Conservation (phyloP, 2,888 invertebrate species). For the Himalopsyche anomala region DNA sequence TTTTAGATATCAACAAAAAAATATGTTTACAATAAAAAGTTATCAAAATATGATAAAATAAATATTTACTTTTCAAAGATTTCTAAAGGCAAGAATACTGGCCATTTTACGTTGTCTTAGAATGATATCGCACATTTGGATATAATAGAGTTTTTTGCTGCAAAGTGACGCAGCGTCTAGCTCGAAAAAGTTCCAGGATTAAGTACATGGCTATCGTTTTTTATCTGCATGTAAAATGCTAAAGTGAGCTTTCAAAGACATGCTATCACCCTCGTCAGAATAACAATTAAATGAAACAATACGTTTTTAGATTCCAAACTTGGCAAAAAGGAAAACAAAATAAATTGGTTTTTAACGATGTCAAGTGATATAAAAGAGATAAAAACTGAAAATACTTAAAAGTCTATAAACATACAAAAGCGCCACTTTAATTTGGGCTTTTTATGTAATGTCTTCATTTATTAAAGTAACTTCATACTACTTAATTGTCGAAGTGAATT, state of each 20-base stretch:
- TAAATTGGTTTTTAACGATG: conserved; percentile 39
- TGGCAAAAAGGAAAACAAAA: conserved; percentile 20
- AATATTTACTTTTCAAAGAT: too few relatives aligned
- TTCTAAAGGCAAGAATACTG: too few relatives aligned
- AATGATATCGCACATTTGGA: neutral
- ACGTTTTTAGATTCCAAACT: conserved; percentile 12
- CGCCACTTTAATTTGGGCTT: neutral
- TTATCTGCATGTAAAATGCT: conserved; percentile 37
- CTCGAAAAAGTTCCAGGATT: conserved; percentile 30
- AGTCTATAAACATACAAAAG: neutral
- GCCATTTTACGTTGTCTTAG: neutral
- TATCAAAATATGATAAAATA: too few relatives aligned
- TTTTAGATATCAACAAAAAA: too few relatives aligned
- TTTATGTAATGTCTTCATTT: too few relatives aligned
- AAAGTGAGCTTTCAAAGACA: conserved; percentile 42
- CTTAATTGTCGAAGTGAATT: too few relatives aligned
- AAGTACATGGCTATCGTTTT: conserved; percentile 38
- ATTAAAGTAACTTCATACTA: too few relatives aligned
- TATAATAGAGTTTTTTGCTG: neutral
- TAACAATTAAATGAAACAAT: conserved; percentile 43
- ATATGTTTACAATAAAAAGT: too few relatives aligned
- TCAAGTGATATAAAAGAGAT: conserved; percentile 35
- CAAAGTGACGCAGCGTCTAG: conserved; percentile 20
- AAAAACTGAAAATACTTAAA: conserved; percentile 26
- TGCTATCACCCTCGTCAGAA: conserved; percentile 38